A percentile compares a stretch with the other conserved stretches of the same genome.
phyloP scores from a whole-genome alignment of 2,113 vertebrate species.

The Catagonus wagneri region DNA sequence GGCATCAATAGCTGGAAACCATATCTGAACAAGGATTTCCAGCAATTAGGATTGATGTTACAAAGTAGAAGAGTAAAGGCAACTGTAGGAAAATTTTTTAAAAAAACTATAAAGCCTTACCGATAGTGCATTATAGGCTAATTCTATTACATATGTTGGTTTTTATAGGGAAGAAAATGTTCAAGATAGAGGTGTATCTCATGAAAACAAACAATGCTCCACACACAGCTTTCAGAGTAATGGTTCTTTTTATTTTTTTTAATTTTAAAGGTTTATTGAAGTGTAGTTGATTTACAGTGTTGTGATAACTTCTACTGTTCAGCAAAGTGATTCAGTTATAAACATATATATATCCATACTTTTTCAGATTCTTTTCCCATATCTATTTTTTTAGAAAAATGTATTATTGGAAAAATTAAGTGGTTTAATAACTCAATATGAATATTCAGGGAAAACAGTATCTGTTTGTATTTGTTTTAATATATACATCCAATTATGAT shows the following conservation, averaged over 20 bases:
- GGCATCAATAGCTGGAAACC: slow-evolving; percentile 65
- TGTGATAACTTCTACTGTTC: too few relatives aligned
- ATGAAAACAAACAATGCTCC: not conserved
- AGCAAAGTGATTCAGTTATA: too few relatives aligned
- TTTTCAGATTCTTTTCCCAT: too few relatives aligned
- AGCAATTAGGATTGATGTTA: slow-evolving; percentile 25
- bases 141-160: not conserved
- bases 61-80: slow-evolving; percentile 26
- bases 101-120: not conserved
- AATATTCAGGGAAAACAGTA: not conserved
- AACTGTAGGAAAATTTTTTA: not conserved
- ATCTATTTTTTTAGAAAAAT: not conserved
- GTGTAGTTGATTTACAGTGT: too few relatives aligned
- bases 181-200: not conserved
- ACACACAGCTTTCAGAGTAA: not conserved
- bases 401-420: not conserved
- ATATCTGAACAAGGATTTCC: slow-evolving; percentile 57
- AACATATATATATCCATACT: too few relatives aligned
- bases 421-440: not conserved
- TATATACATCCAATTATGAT: not conserved
- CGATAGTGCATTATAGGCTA: not conserved
- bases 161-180: not conserved
- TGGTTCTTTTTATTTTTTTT: not conserved
- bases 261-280: too few relatives aligned
- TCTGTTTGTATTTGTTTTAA: not conserved